Conservation (phyloP, 2,113 vertebrate genomes). For the Dasyornis broadbenti region DNA sequence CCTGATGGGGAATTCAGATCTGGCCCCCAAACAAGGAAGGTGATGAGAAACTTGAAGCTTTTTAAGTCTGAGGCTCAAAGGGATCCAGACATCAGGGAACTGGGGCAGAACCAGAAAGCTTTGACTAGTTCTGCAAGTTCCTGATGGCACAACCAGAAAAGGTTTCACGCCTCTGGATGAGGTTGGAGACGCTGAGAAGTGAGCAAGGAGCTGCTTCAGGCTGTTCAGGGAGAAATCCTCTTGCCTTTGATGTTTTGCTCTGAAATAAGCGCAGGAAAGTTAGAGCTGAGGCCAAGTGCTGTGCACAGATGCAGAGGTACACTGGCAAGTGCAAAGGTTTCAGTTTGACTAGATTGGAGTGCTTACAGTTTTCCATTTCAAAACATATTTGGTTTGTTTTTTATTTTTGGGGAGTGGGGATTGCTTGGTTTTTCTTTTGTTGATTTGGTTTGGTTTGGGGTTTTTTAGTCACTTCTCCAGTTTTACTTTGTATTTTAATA, state of each 20-base stretch:
- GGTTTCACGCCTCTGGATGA: neutral
- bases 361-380: neutral
- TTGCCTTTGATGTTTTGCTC: neutral
- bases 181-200: neutral
- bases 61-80: neutral
- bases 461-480: neutral
- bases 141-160: neutral
- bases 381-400: neutral
- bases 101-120: neutral
- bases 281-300: neutral
- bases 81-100: neutral
- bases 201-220: neutral
- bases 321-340: neutral
- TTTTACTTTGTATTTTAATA: neutral
- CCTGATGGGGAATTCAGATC: neutral
- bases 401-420: neutral
- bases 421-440: neutral
- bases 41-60: neutral
- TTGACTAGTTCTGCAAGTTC: neutral
- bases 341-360: neutral
- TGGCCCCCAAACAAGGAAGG: neutral
- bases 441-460: neutral
- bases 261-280: neutral
- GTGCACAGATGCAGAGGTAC: neutral
- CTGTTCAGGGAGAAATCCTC: neutral